Conservation (phyloP, 1,140 invertebrate genomes). For the Parapsyche elsis region DNA sequence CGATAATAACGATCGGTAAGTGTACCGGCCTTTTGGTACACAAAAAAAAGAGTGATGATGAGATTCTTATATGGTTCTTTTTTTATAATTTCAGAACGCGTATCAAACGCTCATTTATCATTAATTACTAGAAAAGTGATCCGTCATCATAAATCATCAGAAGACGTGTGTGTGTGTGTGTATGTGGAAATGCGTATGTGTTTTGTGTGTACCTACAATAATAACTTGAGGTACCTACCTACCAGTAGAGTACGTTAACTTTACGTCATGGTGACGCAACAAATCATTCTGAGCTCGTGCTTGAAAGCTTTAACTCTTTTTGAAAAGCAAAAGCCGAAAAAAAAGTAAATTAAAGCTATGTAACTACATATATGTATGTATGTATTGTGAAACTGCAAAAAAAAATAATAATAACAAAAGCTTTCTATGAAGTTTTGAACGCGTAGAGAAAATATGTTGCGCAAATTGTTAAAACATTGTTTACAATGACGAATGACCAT, state of each 20-base stretch:
- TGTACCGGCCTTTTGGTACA: too few species aligned
- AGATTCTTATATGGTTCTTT: not conserved
- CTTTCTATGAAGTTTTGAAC: not conserved
- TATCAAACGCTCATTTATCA: conserved; percentile 6
- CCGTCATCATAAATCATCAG: conserved; percentile 22
- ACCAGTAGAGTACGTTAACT: not conserved
- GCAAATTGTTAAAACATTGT: too few species aligned
- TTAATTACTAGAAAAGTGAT: conserved; percentile 18
- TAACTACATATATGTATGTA: too few species aligned
- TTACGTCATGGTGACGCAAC: not conserved
- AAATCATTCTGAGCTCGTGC: not conserved
- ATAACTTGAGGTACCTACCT: not conserved
- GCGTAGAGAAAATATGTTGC: not conserved
- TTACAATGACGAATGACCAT: too few species aligned
- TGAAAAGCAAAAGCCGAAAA: too few species aligned
- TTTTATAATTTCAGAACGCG: not conserved
- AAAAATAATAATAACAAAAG: not conserved
- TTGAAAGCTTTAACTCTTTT: too few species aligned
- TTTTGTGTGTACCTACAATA: not conserved
- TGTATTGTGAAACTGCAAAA: too few species aligned
- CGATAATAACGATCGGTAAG: too few species aligned
- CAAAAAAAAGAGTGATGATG: too few species aligned
- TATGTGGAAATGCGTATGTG: too few species aligned
- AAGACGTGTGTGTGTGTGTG: not conserved
- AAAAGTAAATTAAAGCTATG: too few species aligned